These are phyloP conservation scores for Gallirallus australis DNA, from an alignment of 2,797 vertebrate species.

Conservation along the genomic window DNA sequence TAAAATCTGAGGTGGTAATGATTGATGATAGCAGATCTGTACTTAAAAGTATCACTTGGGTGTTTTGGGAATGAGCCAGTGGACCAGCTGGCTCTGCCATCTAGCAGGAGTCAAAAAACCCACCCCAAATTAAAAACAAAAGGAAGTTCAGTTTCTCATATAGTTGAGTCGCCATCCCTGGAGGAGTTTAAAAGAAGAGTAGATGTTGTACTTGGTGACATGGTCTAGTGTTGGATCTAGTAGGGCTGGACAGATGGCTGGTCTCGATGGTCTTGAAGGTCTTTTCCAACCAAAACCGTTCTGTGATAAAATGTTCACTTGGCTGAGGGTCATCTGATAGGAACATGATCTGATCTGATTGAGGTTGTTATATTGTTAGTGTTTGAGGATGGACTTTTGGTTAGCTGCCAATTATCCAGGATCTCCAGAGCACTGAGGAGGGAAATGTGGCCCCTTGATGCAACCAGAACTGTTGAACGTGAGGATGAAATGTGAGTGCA, in stretches of 20 bases:
- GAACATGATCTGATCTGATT: not conserved
- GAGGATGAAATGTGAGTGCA: not conserved
- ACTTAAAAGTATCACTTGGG: not conserved
- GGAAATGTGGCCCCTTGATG: not conserved
- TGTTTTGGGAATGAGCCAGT: not conserved
- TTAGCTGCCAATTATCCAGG: not conserved
- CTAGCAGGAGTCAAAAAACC: not conserved
- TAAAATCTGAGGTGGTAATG: not conserved
- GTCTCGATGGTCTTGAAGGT: too few relatives aligned
- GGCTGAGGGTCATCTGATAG: not conserved
- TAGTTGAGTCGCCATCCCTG: too few relatives aligned
- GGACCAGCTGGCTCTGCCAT: not conserved
- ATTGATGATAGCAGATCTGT: not conserved
- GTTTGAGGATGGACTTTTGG: not conserved
- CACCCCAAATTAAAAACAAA: too few relatives aligned
- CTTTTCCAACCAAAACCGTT: too few relatives aligned
- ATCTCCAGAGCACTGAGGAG: not conserved
- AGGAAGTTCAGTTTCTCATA: not conserved
- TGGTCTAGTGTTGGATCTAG: too few relatives aligned
- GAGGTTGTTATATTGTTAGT: not conserved
- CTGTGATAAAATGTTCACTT: not conserved
- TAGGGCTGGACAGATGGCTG: too few relatives aligned
- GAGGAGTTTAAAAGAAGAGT: too few relatives aligned
- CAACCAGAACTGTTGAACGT: not conserved
- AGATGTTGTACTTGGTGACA: too few relatives aligned